A percentile compares a stretch with the other conserved stretches of the same genome.
Evolutionary conservation across 2,888 invertebrate genomes (phyloP).

Genomic region (Spatulosminthurus flaviceps): DNA sequence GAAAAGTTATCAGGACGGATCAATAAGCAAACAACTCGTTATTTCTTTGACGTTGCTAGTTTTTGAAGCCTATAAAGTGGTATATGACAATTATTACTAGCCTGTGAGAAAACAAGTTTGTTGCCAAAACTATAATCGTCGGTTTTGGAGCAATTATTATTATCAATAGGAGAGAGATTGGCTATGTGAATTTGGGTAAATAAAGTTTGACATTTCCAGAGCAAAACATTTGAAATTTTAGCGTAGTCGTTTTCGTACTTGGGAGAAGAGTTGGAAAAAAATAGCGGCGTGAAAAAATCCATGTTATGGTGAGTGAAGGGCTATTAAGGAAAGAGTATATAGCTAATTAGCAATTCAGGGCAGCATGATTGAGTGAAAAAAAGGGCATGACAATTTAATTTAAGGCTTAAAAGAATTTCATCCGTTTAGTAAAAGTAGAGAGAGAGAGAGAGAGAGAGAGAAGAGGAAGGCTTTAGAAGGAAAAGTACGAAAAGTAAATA

Average conservation of each 20-base stretch:
- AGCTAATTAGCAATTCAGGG: not conserved
- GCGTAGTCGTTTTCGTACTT: not conserved
- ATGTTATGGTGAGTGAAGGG: not conserved
- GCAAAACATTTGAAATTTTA: not conserved
- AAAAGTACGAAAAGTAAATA: conserved; percentile 14
- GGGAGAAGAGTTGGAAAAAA: not conserved
- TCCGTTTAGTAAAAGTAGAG: not conserved
- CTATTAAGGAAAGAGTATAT: not conserved
- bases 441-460: not conserved
- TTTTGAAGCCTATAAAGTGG: too few relatives aligned
- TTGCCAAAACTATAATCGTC: too few relatives aligned
- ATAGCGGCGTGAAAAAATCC: not conserved
- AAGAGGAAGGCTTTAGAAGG: not conserved
- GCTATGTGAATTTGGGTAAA: not conserved
- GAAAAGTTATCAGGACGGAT: too few relatives aligned
- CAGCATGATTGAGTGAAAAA: conserved; percentile 8
- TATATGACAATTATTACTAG: too few relatives aligned
- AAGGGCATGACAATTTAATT: conserved; percentile 13
- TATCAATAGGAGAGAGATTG: too few relatives aligned
- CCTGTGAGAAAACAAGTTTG: too few relatives aligned
- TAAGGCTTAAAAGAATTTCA: conserved; percentile 4
- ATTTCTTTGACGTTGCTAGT: too few relatives aligned
- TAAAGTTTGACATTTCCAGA: not conserved
- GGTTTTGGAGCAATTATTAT: too few relatives aligned
- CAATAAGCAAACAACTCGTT: too few relatives aligned